phyloP scores from a whole-genome alignment of 2,113 vertebrate genomes.

The Piprites chloris region DNA sequence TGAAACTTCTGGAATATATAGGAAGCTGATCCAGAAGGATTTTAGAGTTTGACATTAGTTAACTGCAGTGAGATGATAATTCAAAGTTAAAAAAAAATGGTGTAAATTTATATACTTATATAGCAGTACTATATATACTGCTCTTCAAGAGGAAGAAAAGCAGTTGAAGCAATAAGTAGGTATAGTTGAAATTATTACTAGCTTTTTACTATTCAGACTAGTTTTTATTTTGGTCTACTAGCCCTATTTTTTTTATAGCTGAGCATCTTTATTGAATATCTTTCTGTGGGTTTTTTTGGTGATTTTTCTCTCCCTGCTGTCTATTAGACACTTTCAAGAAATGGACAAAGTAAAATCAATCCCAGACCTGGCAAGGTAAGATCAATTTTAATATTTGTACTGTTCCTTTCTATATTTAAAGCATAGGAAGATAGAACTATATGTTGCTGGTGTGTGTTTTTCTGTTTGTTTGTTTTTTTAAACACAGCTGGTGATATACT shows the following conservation, averaged over 20 bases:
- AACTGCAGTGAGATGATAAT: neutral
- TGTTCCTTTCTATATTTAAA: neutral
- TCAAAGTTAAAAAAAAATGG: neutral
- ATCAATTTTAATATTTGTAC: neutral
- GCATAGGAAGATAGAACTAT: neutral
- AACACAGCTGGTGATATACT: slow-evolving; percentile 83
- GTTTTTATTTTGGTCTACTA: neutral
- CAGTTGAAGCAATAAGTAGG: neutral
- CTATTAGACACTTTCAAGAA: slow-evolving; percentile 67
- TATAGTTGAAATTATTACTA: neutral
- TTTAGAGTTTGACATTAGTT: neutral
- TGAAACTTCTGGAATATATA: neutral
- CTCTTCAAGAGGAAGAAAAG: neutral
- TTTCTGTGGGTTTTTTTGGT: neutral
- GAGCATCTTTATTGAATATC: neutral
- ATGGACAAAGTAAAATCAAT: slow-evolving; percentile 78
- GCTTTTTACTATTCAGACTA: neutral
- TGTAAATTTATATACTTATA: neutral
- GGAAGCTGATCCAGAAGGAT: neutral
- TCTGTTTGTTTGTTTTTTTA: neutral
- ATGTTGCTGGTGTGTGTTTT: neutral
- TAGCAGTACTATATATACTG: neutral
- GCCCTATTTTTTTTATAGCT: neutral
- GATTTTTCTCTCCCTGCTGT: slow-evolving; percentile 28
- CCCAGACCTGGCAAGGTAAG: slow-evolving; percentile 91